Conservation (phyloP, 2,797 vertebrate genomes). For the Bovichtus variegatus region DNA sequence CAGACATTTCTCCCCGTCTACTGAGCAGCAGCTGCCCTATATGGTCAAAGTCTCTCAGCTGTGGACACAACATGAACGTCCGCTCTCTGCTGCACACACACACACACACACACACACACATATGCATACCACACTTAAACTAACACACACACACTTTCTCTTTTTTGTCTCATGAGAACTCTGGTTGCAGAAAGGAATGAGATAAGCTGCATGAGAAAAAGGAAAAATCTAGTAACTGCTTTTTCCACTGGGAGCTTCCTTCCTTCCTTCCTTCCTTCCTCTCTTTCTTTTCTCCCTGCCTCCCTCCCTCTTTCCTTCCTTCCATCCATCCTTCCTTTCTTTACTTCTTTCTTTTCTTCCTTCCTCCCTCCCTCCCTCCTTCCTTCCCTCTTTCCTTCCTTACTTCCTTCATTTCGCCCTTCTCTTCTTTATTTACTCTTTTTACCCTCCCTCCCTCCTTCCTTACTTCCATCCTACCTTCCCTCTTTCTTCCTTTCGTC, state of each 20-base stretch:
- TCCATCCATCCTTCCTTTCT: background rate
- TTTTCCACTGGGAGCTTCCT: constrained; percentile 32
- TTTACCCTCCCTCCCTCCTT: background rate
- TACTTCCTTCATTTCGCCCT: background rate
- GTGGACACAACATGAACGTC: constrained; percentile 62
- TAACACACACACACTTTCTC: constrained; percentile 28
- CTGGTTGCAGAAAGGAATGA: constrained; percentile 69
- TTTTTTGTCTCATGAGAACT: constrained; percentile 50
- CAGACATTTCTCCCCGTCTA: constrained; percentile 73
- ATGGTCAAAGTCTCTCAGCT: constrained; percentile 81
- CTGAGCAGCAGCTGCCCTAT: constrained; percentile 76
- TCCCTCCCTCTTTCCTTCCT: background rate
- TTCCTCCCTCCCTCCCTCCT: background rate
- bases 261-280: background rate
- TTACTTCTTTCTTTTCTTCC: background rate
- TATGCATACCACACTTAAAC: background rate
- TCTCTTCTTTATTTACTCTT: background rate
- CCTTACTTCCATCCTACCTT: no score
- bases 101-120: constrained; percentile 22
- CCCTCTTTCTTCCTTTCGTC: background rate
- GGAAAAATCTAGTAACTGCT: constrained; percentile 7
- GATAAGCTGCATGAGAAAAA: constrained; percentile 62
- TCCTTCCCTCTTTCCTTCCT: no score
- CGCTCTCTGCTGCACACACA: constrained; percentile 20
- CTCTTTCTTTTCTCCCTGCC: background rate